Conservation (phyloP, 2,113 vertebrate species). For the Chaenogobius annularis region DNA sequence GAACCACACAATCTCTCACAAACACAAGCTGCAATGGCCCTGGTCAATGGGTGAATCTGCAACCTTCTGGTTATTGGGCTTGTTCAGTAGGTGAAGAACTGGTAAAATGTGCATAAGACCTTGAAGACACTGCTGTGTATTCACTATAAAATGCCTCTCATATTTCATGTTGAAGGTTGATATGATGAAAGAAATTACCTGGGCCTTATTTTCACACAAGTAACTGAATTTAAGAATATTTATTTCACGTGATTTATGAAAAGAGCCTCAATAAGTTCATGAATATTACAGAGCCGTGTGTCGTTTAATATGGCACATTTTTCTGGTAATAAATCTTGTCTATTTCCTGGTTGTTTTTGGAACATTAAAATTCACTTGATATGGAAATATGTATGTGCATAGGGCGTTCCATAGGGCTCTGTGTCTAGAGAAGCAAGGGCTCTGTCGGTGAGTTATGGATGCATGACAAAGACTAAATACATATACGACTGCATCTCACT, state of each 20-base stretch:
- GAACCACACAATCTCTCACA: too few species aligned
- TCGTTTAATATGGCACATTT: not conserved
- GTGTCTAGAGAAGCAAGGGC: conserved; percentile 19
- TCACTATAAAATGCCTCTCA: not conserved
- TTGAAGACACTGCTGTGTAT: not conserved
- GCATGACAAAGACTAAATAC: conserved; percentile 15
- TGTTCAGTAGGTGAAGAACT: too few species aligned
- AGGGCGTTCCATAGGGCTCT: conserved; percentile 22
- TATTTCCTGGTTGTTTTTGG: conserved; percentile 46
- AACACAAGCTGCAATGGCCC: too few species aligned
- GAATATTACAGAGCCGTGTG: not conserved
- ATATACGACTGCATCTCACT: not conserved
- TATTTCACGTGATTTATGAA: conserved; percentile 20
- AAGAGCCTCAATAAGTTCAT: not conserved
- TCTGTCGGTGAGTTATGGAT: conserved; percentile 21
- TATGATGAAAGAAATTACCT: conserved; percentile 17
- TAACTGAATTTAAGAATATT: conserved; percentile 27
- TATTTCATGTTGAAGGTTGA: conserved; percentile 15
- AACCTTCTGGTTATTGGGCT: too few species aligned
- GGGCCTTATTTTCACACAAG: conserved; percentile 18
- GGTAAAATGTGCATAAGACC: too few species aligned
- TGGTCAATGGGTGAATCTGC: too few species aligned
- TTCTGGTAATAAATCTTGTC: not conserved
- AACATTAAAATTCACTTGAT: conserved; percentile 40
- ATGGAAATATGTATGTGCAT: conserved; percentile 27